These are phyloP conservation scores for Heliconius hortense DNA, from an alignment of 2,888 invertebrate species.

Conservation along the genomic window DNA sequence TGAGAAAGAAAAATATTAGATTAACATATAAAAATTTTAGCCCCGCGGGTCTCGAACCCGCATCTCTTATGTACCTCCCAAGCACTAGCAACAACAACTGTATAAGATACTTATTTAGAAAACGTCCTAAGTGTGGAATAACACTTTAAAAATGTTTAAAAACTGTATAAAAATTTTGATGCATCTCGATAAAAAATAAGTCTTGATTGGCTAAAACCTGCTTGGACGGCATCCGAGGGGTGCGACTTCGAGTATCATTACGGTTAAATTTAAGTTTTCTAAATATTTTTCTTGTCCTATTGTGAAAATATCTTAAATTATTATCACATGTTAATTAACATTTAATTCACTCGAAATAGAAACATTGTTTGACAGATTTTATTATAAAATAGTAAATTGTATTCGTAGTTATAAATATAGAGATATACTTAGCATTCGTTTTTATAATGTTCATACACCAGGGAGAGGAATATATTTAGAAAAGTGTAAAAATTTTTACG, in stretches of 20 bases:
- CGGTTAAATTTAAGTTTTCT: not conserved
- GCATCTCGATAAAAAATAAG: too few relatives aligned
- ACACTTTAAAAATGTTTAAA: too few relatives aligned
- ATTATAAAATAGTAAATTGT: conserved; percentile 14
- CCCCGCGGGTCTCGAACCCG: not conserved
- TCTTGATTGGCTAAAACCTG: not conserved
- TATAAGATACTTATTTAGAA: too few relatives aligned
- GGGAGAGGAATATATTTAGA: not conserved
- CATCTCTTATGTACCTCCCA: not conserved
- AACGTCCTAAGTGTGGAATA: too few relatives aligned
- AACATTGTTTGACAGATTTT: conserved; percentile 16
- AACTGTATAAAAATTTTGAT: too few relatives aligned
- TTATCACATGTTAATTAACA: not conserved
- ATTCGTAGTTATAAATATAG: conserved; percentile 6
- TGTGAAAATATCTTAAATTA: not conserved
- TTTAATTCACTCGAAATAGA: not conserved
- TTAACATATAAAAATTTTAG: not conserved
- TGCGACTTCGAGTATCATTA: not conserved
- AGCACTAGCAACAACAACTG: not conserved
- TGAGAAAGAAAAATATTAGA: not conserved
- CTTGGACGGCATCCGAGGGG: not conserved
- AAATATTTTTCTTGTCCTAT: not conserved
- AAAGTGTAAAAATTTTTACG: not conserved
- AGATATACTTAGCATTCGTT: conserved; percentile 2
- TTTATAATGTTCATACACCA: not conserved